Percentiles rank a stretch among this genome's conserved stretches.
These are phyloP conservation scores for Aphelenchoides fujianensis DNA, from an alignment of 1,140 invertebrate species.

Conservation along the genomic window DNA sequence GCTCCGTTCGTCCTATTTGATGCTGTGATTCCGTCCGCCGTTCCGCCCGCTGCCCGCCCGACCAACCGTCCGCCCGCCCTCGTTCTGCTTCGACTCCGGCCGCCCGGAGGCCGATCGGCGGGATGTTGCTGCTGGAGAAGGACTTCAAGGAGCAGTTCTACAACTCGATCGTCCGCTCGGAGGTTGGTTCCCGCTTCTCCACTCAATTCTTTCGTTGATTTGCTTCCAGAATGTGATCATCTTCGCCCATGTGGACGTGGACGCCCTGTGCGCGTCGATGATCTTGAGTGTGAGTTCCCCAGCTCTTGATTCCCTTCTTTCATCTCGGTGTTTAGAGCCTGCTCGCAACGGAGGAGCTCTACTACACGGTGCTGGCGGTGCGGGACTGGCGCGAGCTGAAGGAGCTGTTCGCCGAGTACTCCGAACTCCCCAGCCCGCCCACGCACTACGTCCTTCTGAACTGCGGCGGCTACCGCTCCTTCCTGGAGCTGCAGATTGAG, in stretches of 20 bases:
- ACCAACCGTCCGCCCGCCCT: no score
- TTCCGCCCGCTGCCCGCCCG: no score
- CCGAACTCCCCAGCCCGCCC: not conserved
- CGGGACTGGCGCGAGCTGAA: constrained; percentile 1
- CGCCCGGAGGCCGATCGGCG: no score
- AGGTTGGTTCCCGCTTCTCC: not conserved
- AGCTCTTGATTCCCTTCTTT: no score
- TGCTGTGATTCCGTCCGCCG: no score
- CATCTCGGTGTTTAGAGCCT: constrained; percentile 20
- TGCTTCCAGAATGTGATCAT: constrained; percentile 17
- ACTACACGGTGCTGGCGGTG: not conserved
- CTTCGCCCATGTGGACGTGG: constrained; percentile 4
- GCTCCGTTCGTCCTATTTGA: no score
- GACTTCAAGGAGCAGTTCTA: constrained; percentile 13
- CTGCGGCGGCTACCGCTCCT: constrained; percentile 15
- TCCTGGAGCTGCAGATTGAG: constrained; percentile 10
- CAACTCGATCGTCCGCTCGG: not conserved
- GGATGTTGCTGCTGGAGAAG: constrained; percentile 6
- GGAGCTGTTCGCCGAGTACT: constrained; percentile 6
- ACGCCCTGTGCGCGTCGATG: not conserved
- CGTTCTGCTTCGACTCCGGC: no score
- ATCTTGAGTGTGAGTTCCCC: constrained; percentile 1
- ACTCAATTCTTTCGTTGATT: no score
- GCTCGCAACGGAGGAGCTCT: not conserved
- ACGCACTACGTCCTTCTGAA: constrained; percentile 11